Evolutionary conservation across 1,140 invertebrate genomes (phyloP).

Genomic region (Helicoverpa zea): DNA sequence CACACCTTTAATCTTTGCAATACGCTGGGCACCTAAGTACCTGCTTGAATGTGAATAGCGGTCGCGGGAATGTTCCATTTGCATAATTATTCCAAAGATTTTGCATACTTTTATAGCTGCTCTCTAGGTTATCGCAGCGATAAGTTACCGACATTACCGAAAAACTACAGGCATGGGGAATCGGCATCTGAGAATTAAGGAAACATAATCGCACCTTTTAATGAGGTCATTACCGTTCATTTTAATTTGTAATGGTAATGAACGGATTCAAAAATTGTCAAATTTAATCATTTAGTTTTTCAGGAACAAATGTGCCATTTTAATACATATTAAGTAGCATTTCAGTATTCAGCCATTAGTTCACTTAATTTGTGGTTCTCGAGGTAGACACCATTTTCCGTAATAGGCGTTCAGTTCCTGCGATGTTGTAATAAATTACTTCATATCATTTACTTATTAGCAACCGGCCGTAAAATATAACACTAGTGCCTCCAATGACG

Average conservation of each 20-base stretch:
- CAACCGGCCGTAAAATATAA: conserved; percentile 1
- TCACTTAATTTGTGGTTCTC: too few species aligned
- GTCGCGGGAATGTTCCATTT: conserved; percentile 58
- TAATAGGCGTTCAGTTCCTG: not conserved
- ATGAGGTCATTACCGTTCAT: not conserved
- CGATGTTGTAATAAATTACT: not conserved
- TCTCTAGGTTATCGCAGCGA: conserved; percentile 52
- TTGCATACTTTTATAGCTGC: conserved; percentile 61
- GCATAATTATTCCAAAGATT: conserved; percentile 64
- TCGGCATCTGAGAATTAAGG: conserved; percentile 16
- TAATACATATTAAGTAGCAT: too few species aligned
- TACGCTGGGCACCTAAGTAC: conserved; percentile 49
- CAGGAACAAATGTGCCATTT: too few species aligned
- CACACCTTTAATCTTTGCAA: conserved; percentile 47
- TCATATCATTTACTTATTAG: conserved; percentile 18
- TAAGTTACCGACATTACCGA: conserved; percentile 56
- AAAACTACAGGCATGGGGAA: conserved; percentile 42
- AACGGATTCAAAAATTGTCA: too few species aligned
- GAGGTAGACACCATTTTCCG: not conserved
- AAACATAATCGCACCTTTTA: not conserved
- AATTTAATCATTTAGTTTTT: too few species aligned
- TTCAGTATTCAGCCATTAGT: too few species aligned
- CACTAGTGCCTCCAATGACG: conserved; percentile 4
- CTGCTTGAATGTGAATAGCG: conserved; percentile 62
- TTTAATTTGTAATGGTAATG: not conserved